Percentiles rank a stretch among this genome's conserved stretches.
phyloP scores from a whole-genome alignment of 2,888 invertebrate genomes.

The Sinelater perroti region DNA sequence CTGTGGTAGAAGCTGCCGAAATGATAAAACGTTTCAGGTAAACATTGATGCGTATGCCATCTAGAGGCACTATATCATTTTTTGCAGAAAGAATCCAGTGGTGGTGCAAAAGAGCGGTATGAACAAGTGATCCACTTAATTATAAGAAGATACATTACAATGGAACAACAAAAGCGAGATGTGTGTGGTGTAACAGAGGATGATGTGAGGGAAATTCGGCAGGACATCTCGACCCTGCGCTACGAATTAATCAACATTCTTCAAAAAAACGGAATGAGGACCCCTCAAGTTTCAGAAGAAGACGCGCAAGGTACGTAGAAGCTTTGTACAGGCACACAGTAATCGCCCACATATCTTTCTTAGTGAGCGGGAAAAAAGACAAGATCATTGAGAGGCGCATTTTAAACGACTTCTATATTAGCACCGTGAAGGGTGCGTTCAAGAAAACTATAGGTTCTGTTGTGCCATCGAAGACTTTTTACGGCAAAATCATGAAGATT shows the following conservation, averaged over 20 bases:
- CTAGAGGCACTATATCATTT: conserved; percentile 4
- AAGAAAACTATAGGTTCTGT: conserved; percentile 74
- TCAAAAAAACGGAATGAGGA: conserved; percentile 86
- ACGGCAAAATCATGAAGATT: conserved; percentile 83
- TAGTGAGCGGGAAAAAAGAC: conserved; percentile 84
- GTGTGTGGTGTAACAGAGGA: conserved; percentile 95
- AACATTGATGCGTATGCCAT: too few species aligned
- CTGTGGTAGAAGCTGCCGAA: conserved; percentile 60
- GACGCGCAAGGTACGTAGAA: conserved; percentile 67
- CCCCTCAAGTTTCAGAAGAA: conserved; percentile 75
- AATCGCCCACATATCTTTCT: conserved; percentile 25
- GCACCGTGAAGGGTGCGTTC: conserved; percentile 83
- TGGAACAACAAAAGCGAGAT: conserved; percentile 87
- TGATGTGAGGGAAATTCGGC: conserved; percentile 97
- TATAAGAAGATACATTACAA: conserved; percentile 83
- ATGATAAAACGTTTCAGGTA: conserved; percentile 71
- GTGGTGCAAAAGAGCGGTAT: conserved; percentile 76
- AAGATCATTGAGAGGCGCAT: conserved; percentile 87
- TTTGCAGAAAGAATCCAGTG: conserved; percentile 74
- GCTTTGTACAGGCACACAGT: not conserved
- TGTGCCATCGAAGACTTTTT: conserved; percentile 79
- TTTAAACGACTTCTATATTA: conserved; percentile 90
- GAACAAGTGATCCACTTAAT: conserved; percentile 88
- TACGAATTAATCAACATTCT: conserved; percentile 94
- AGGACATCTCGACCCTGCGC: conserved; percentile 93